These are phyloP conservation scores for Lethenteron camtschaticum DNA, from an alignment of 2,113 vertebrate genomes.

Conservation along the genomic window DNA sequence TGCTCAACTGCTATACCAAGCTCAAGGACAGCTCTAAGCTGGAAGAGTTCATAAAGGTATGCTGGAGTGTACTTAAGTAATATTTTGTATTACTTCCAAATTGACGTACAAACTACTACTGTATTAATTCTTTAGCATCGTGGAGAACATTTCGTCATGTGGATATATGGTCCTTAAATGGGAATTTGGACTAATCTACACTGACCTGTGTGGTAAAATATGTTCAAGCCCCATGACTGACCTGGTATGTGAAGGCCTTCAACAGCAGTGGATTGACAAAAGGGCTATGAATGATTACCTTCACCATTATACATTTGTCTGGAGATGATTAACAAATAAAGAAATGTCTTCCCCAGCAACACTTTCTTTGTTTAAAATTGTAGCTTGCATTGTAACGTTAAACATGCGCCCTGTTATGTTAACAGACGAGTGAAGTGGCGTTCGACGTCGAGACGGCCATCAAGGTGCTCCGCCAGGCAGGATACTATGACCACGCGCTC, in stretches of 20 bases:
- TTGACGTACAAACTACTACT: not conserved
- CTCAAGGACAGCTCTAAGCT: constrained; percentile 89
- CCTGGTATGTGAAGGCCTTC: too few species aligned
- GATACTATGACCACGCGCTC: constrained; percentile 76
- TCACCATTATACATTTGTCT: not conserved
- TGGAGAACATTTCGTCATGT: too few species aligned
- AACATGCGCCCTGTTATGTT: not conserved
- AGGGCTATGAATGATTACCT: too few species aligned
- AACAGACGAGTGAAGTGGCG: constrained; percentile 41
- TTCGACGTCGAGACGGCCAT: constrained; percentile 95
- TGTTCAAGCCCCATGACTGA: too few species aligned
- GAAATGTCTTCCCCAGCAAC: too few species aligned
- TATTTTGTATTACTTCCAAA: not conserved
- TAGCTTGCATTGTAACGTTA: too few species aligned
- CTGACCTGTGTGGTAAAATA: too few species aligned
- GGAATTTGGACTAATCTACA: too few species aligned
- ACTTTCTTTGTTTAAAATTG: too few species aligned
- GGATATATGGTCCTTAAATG: too few species aligned
- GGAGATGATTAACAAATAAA: not conserved
- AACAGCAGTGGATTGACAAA: too few species aligned
- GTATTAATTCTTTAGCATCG: too few species aligned
- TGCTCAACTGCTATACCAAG: constrained; percentile 94
- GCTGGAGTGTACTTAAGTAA: not conserved
- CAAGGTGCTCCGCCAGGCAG: constrained; percentile 85
- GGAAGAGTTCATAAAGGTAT: constrained; percentile 90